Percentiles rank a stretch among this genome's conserved stretches.
These are phyloP conservation scores for Lineus longissimus DNA, from an alignment of 1,140 invertebrate genomes.

Conservation along the genomic window DNA sequence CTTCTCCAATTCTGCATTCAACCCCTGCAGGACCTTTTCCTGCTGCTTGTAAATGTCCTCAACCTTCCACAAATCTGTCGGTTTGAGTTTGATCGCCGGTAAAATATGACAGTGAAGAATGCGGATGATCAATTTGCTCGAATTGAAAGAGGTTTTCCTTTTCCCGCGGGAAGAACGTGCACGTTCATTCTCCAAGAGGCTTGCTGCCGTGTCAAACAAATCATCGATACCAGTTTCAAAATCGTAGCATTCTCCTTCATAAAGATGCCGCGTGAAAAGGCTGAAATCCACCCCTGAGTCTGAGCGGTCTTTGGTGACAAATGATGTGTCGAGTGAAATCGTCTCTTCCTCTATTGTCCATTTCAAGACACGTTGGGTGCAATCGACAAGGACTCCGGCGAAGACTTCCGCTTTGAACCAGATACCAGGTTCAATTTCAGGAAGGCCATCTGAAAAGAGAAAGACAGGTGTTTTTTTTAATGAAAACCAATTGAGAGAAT, in stretches of 20 bases:
- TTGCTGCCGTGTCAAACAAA: neutral
- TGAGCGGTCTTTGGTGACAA: neutral
- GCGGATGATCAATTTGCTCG: neutral
- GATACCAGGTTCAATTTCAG: neutral
- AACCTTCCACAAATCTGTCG: neutral
- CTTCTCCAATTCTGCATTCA: neutral
- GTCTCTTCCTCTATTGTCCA: neutral
- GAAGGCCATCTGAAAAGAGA: constrained; percentile 3
- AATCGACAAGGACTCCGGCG: neutral
- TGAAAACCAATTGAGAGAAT: no score
- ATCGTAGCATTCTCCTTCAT: neutral
- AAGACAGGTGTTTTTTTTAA: no score
- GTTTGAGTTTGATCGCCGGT: neutral
- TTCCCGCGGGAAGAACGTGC: no score
- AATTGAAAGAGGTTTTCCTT: no score
- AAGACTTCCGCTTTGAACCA: constrained; percentile 3
- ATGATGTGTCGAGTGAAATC: neutral
- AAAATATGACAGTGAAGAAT: neutral
- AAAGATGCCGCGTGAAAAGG: neutral
- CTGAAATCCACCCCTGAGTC: neutral
- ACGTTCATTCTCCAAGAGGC: neutral
- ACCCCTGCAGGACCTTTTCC: neutral
- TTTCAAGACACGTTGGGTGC: neutral
- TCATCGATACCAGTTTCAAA: neutral
- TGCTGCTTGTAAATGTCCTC: neutral